phyloP scores from a whole-genome alignment of 2,888 invertebrate genomes.

The Craniophora ligustri region DNA sequence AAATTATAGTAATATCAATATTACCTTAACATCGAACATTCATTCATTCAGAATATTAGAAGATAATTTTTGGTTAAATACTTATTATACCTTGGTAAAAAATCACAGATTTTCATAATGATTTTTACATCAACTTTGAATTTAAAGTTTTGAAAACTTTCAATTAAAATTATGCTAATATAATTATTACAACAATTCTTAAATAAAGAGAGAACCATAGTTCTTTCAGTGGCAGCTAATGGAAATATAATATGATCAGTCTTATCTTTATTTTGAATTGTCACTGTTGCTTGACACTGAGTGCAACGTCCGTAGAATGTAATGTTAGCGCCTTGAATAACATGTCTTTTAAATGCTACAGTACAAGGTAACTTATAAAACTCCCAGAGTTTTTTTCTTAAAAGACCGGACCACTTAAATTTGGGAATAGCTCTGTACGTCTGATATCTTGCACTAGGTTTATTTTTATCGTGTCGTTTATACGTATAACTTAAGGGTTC shows the following conservation, averaged over 20 bases:
- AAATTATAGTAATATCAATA: slow-evolving; percentile 25
- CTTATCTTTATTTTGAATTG: slow-evolving; percentile 25
- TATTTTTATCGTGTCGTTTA: slow-evolving; percentile 35
- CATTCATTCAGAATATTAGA: slow-evolving; percentile 20
- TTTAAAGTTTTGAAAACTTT: slow-evolving; percentile 19
- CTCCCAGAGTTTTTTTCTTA: slow-evolving; percentile 29
- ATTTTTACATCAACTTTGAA: slow-evolving; percentile 24
- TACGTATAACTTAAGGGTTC: slow-evolving; percentile 32
- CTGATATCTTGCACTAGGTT: slow-evolving; percentile 31
- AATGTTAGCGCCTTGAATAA: slow-evolving; percentile 27
- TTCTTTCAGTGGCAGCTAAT: slow-evolving; percentile 26
- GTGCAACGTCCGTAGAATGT: slow-evolving; percentile 26
- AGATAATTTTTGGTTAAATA: slow-evolving; percentile 18
- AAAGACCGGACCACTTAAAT: slow-evolving; percentile 33
- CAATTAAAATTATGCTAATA: slow-evolving; percentile 21
- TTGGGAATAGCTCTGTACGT: slow-evolving; percentile 33
- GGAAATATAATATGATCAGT: slow-evolving; percentile 26
- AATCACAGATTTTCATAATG: slow-evolving; percentile 26
- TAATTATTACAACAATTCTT: slow-evolving; percentile 22
- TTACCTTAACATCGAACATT: slow-evolving; percentile 23
- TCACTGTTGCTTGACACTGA: slow-evolving; percentile 27
- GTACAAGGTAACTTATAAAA: slow-evolving; percentile 25
- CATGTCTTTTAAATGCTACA: slow-evolving; percentile 27
- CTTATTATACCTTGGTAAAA: slow-evolving; percentile 21
- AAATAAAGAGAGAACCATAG: slow-evolving; percentile 24